Conservation (phyloP, 2,113 vertebrate genomes). For the Canis aureus region DNA sequence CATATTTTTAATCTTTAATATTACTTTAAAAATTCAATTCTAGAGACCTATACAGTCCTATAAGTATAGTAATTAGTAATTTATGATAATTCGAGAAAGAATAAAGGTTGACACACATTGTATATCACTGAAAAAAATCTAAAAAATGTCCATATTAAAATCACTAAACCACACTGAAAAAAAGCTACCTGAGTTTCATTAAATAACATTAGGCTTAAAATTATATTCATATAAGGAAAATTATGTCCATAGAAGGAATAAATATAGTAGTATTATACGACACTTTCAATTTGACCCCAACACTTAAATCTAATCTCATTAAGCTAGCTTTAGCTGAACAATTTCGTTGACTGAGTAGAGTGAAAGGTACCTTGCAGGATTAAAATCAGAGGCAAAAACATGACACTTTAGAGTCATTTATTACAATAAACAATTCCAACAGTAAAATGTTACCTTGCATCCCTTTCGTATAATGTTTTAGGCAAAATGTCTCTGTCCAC, state of each 20-base stretch:
- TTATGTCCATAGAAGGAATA: slow-evolving; percentile 19
- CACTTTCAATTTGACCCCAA: slow-evolving; percentile 29
- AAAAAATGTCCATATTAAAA: slow-evolving; percentile 37
- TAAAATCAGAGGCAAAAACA: slow-evolving; percentile 33
- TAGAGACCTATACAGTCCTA: neutral
- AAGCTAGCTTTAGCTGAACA: neutral
- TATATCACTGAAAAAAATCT: slow-evolving; percentile 36
- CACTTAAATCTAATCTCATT: slow-evolving; percentile 46
- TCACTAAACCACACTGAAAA: neutral
- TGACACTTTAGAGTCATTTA: neutral
- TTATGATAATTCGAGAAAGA: neutral
- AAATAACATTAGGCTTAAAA: slow-evolving; percentile 17
- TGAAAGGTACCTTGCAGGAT: neutral
- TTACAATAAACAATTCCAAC: neutral
- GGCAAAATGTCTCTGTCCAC: slow-evolving; percentile 95
- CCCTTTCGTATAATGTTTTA: slow-evolving; percentile 93
- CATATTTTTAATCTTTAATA: slow-evolving; percentile 34
- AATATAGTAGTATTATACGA: slow-evolving; percentile 5
- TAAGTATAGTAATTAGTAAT: neutral
- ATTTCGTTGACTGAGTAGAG: slow-evolving; percentile 12
- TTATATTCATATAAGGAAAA: slow-evolving; percentile 14
- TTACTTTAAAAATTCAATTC: slow-evolving; percentile 46
- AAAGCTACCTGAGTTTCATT: neutral
- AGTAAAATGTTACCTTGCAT: slow-evolving; percentile 91
- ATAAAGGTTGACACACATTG: neutral